phyloP scores from a whole-genome alignment of 53 echinoderm and acorn worm species.

The Pentamera pediparva region DNA sequence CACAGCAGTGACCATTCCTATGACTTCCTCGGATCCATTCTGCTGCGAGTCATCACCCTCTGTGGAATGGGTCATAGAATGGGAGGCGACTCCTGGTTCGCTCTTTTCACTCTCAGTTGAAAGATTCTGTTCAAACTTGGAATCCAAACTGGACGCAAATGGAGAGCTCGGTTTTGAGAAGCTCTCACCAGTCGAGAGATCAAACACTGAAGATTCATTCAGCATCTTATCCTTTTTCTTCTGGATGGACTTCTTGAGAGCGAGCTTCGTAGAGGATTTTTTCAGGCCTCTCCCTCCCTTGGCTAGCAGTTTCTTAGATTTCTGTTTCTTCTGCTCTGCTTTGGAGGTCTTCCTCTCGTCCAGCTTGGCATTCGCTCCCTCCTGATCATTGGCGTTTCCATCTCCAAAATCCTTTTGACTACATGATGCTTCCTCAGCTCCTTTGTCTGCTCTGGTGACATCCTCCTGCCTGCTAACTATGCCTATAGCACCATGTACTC shows the following conservation, averaged over 20 bases:
- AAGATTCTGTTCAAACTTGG: constrained; percentile 7
- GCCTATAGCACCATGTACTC: too few species aligned
- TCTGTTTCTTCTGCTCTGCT: too few species aligned
- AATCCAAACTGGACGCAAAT: too few species aligned
- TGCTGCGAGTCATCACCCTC: background rate
- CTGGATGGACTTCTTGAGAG: background rate
- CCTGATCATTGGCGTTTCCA: background rate
- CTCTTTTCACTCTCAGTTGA: constrained; percentile 31
- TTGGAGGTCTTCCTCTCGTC: too few species aligned
- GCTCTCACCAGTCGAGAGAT: constrained; percentile 67
- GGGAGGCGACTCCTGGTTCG: background rate
- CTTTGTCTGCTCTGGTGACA: background rate
- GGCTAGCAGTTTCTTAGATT: too few species aligned
- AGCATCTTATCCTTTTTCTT: background rate
- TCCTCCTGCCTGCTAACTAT: too few species aligned
- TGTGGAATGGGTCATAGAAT: background rate
- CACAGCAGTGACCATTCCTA: background rate
- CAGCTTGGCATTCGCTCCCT: too few species aligned
- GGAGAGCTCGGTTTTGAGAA: constrained; percentile 60
- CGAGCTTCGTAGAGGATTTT: background rate
- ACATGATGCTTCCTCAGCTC: background rate
- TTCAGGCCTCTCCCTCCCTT: background rate
- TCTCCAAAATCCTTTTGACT: too few species aligned
- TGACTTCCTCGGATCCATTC: background rate
- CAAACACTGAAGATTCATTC: constrained; percentile 51